A percentile compares a stretch with the other conserved stretches of the same genome.
Conservation (phyloP, 2,113 vertebrate genomes). For the Mustelus asterias region DNA sequence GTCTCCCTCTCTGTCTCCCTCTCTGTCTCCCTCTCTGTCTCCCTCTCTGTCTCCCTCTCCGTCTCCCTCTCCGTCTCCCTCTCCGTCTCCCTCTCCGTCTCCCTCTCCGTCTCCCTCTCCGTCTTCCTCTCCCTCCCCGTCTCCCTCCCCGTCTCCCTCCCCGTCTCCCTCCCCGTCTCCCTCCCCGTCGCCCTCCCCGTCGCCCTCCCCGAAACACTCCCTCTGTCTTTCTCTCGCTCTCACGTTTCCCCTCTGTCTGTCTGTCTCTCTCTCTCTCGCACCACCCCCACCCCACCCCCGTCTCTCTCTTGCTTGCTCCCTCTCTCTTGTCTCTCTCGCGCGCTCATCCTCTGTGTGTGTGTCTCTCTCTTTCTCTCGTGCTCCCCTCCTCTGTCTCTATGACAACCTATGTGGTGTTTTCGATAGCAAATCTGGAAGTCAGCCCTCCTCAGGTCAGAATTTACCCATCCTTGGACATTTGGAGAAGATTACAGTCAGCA, state of each 20-base stretch:
- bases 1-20: slow-evolving; percentile 44
- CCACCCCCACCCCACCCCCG: slow-evolving; percentile 44
- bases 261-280: slow-evolving; percentile 42
- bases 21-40: slow-evolving; percentile 43
- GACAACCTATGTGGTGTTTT: background rate
- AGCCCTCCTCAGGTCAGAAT: background rate
- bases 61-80: slow-evolving; percentile 39
- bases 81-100: slow-evolving; percentile 38
- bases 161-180: slow-evolving; percentile 40
- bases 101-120: slow-evolving; percentile 39
- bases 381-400: slow-evolving; percentile 40
- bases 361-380: slow-evolving; percentile 43
- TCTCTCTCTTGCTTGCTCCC: background rate
- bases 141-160: too few species aligned
- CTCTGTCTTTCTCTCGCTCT: slow-evolving; percentile 44
- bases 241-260: slow-evolving; percentile 35
- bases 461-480: background rate
- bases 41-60: slow-evolving; percentile 41
- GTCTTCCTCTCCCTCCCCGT: too few species aligned
- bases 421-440: background rate
- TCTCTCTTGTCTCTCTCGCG: too few species aligned
- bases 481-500: background rate
- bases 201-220: too few species aligned
- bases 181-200: slow-evolving; percentile 16
- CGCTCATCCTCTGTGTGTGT: too few species aligned